Conservation (phyloP, 2,888 invertebrate species). For the Poecilus cupreus region DNA sequence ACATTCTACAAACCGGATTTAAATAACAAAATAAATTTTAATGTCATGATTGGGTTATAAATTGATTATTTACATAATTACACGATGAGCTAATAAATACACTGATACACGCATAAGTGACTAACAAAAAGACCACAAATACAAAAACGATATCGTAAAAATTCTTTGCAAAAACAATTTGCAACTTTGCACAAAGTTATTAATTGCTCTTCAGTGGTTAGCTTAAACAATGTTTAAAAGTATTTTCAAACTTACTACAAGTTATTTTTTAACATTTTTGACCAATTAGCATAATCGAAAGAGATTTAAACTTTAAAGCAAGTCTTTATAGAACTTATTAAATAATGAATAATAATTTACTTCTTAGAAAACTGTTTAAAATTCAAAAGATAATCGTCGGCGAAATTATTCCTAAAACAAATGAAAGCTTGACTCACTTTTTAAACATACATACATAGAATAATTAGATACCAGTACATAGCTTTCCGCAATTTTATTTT, state of each 20-base stretch:
- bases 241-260: not conserved
- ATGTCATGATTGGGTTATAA: not conserved
- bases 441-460: too few species aligned
- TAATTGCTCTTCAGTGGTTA: conserved; percentile 1
- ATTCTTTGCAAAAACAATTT: not conserved
- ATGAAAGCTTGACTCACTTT: not conserved
- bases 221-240: conserved; percentile 2
- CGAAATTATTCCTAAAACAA: not conserved
- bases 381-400: not conserved
- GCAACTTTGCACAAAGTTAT: not conserved
- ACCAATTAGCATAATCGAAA: not conserved
- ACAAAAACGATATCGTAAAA: not conserved
- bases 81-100: not conserved
- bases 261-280: not conserved
- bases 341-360: not conserved
- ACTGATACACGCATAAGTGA: not conserved
- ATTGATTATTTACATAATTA: not conserved
- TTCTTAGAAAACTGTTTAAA: not conserved
- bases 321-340: not conserved
- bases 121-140: not conserved
- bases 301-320: not conserved
- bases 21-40: not conserved
- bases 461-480: too few species aligned
- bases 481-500: too few species aligned
- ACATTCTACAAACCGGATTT: not conserved